Evolutionary conservation across 2,888 invertebrate species (phyloP).

Genomic region (Lasioglossum leucozonium): DNA sequence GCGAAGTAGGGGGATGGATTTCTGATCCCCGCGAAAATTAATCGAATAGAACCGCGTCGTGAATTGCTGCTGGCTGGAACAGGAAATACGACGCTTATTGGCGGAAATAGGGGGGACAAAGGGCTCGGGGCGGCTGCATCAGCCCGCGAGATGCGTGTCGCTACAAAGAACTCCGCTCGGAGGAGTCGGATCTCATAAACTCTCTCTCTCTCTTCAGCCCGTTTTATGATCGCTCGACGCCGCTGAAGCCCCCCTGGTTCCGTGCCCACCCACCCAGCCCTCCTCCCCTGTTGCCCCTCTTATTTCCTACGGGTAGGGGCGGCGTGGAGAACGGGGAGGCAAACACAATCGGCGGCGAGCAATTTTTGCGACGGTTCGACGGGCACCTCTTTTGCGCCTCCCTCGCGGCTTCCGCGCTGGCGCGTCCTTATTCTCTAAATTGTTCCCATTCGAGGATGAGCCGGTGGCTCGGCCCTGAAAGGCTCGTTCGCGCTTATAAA

Average conservation of each 20-base stretch:
- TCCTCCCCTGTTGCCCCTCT: background rate
- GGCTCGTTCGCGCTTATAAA: constrained; percentile 81
- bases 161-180: constrained; percentile 51
- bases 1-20: background rate
- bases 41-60: constrained; percentile 28
- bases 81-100: constrained; percentile 43
- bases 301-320: constrained; percentile 32
- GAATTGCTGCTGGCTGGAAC: background rate
- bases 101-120: constrained; percentile 32
- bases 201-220: constrained; percentile 1
- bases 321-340: constrained; percentile 12
- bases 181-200: constrained; percentile 56
- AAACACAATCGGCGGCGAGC: constrained; percentile 62
- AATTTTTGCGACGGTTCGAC: constrained; percentile 63
- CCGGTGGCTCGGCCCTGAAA: constrained; percentile 77
- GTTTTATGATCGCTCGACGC: constrained; percentile 36
- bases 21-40: constrained; percentile 17
- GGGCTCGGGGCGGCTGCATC: constrained; percentile 1
- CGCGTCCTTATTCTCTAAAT: constrained; percentile 77
- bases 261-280: no score
- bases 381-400: constrained; percentile 39
- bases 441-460: constrained; percentile 80
- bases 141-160: constrained; percentile 46
- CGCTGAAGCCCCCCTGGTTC: background rate
- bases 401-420: constrained; percentile 61